phyloP scores from a whole-genome alignment of 1,140 invertebrate genomes.

The Marisa cornuarietis region DNA sequence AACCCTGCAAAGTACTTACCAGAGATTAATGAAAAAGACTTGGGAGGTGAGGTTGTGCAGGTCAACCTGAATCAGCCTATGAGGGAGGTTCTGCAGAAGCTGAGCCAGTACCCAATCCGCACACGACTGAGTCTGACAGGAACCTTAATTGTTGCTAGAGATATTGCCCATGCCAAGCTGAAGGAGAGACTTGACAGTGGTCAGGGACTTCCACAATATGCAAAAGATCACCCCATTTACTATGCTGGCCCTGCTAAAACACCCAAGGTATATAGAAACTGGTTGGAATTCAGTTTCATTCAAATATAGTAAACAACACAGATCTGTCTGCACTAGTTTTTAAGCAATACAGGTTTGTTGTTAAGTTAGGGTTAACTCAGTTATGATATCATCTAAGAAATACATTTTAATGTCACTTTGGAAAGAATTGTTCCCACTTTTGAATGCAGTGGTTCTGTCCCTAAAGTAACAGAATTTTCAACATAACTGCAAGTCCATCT shows the following conservation, averaged over 20 bases:
- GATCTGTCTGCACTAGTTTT: too few relatives aligned
- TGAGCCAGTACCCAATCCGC: conserved; percentile 61
- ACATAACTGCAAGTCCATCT: too few relatives aligned
- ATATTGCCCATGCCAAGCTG: conserved; percentile 67
- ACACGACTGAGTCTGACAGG: conserved; percentile 63
- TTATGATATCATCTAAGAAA: too few relatives aligned
- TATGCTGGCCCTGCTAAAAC: conserved; percentile 68
- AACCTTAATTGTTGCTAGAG: conserved; percentile 65
- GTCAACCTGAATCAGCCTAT: conserved; percentile 64
- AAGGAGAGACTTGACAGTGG: conserved; percentile 63
- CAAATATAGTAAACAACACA: too few relatives aligned
- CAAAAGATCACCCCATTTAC: conserved; percentile 66
- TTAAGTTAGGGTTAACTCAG: too few relatives aligned
- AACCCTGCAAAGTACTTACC: conserved; percentile 66
- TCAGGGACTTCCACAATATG: conserved; percentile 63
- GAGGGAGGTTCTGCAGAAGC: conserved; percentile 46
- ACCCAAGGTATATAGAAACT: conserved; percentile 51
- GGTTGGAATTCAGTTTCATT: too few relatives aligned
- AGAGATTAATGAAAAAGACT: conserved; percentile 56
- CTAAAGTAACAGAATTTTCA: too few relatives aligned
- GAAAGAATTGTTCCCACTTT: too few relatives aligned
- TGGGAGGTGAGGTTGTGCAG: conserved; percentile 63
- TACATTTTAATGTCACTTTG: too few relatives aligned
- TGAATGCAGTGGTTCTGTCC: too few relatives aligned
- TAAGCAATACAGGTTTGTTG: too few relatives aligned